phyloP scores from a whole-genome alignment of 2,113 vertebrate species.

The Agapornis roseicollis region DNA sequence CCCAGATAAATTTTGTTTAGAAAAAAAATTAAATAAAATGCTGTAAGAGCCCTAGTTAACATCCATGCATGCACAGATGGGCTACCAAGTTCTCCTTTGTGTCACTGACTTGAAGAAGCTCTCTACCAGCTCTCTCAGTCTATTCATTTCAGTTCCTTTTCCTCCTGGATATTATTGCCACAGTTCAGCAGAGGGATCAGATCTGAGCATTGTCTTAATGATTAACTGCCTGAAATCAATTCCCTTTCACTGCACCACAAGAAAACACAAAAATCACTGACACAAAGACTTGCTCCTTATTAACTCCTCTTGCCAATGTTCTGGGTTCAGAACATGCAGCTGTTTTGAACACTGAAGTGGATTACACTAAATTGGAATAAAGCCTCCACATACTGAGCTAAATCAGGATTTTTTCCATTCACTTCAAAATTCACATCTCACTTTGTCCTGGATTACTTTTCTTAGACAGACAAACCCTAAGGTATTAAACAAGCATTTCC shows the following conservation, averaged over 20 bases:
- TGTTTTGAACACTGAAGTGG: constrained; percentile 6
- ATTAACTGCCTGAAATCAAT: constrained; percentile 2
- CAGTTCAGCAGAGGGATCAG: not conserved
- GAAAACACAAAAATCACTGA: not conserved
- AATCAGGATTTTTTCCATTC: not conserved
- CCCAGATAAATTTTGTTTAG: not conserved
- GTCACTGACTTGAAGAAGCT: not conserved
- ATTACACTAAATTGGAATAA: not conserved
- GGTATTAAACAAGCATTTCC: not conserved
- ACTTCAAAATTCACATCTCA: constrained; percentile 26
- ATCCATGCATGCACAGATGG: not conserved
- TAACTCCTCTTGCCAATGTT: not conserved
- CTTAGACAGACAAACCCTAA: constrained; percentile 4
- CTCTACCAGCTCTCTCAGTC: not conserved
- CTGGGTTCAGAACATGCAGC: not conserved
- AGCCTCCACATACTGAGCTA: not conserved
- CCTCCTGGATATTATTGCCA: not conserved
- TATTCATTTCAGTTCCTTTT: not conserved
- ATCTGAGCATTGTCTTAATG: not conserved
- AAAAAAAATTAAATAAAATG: not conserved
- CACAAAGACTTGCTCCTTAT: not conserved
- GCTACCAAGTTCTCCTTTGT: not conserved
- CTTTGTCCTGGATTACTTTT: constrained; percentile 17
- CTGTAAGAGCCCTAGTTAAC: not conserved
- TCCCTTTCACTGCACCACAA: not conserved